Evolutionary conservation across 2,888 invertebrate genomes (phyloP), one percentile per base, ranked within the genome.

Genomic region (Tetragonisca angustula): DNA sequence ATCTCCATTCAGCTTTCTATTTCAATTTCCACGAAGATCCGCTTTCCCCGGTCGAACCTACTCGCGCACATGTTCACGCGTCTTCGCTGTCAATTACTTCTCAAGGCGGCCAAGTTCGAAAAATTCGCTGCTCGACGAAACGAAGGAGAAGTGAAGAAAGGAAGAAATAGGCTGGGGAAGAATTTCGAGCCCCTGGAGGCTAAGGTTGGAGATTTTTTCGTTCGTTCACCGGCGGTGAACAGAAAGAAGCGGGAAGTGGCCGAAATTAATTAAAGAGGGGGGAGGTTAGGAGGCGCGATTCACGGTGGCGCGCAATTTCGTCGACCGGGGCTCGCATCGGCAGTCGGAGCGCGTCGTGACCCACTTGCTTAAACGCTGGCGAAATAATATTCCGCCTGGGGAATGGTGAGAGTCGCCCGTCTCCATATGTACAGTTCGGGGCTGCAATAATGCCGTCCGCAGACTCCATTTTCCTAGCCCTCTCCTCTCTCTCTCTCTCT

Each of bases 361-460:
- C 89, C 88, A 89, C 86, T 89, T 89, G 89, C 86, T 87, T 89
- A 89, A 87, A 89, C 82, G 89, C 83, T 83, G 84, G 83, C 81
- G 89, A 89, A 89, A 89, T 89, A 89, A 89, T 89, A 89, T 89
- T 89, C 86, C 65, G 86, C 78, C 81, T 78, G 27, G 72, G 88
- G 27, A 78, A 79, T 80, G 79, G 82, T 81, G 81, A 84, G 81
- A 84, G 79, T 79, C 82, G 69, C 64, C 70, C 83, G 83, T 86
- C 86, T 83, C 83, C 86, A 72, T 85, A 81, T 72, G 78, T 77
- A 82, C 83, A 62, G 83, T 68, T 74, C 43, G 43, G 73, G 49
- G 49, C 74, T 27, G 83, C 84, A 82, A 84, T 84, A 82, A 84
- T 77, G 74, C 78, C 65, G 77, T 56, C 74, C 83, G 74, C 83